phyloP scores from a whole-genome alignment of 2,797 vertebrate genomes.

The Smutsia temminckii region DNA sequence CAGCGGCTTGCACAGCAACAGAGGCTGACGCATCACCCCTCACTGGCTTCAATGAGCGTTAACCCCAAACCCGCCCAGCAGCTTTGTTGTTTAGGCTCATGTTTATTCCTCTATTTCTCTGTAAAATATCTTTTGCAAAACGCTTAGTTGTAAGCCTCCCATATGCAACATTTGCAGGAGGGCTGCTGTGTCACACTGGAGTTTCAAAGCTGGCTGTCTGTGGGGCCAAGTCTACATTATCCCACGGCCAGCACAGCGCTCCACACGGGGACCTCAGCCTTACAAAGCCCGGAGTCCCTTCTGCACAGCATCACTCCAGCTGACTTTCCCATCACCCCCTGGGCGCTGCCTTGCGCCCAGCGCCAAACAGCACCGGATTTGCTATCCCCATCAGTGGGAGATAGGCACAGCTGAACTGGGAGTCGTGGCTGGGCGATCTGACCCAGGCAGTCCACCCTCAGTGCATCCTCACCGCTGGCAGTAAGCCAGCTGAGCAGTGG shows the following conservation, averaged over 20 bases:
- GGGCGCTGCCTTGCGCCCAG: too few relatives aligned
- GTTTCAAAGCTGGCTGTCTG: not conserved
- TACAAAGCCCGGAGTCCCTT: accelerated
- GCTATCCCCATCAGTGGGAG: too few relatives aligned
- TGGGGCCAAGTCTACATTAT: not conserved
- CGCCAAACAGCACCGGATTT: too few relatives aligned
- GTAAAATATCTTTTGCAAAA: not conserved
- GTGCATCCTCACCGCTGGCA: not conserved
- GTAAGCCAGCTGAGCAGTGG: not conserved
- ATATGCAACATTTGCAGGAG: not conserved
- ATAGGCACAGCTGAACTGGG: too few relatives aligned
- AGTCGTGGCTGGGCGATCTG: not conserved
- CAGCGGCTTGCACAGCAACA: accelerated
- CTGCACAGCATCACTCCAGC: too few relatives aligned
- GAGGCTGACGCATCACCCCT: not conserved
- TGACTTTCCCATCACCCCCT: too few relatives aligned
- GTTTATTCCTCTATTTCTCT: not conserved
- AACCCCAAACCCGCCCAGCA: not conserved
- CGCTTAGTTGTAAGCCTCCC: not conserved
- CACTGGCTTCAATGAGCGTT: accelerated
- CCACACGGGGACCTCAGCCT: not conserved
- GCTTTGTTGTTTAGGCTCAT: not conserved
- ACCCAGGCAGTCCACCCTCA: too few relatives aligned
- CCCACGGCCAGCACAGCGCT: not conserved
- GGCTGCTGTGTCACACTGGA: accelerated